phyloP scores from a whole-genome alignment of 2,113 vertebrate species.

The Phalacrocorax carbo region DNA sequence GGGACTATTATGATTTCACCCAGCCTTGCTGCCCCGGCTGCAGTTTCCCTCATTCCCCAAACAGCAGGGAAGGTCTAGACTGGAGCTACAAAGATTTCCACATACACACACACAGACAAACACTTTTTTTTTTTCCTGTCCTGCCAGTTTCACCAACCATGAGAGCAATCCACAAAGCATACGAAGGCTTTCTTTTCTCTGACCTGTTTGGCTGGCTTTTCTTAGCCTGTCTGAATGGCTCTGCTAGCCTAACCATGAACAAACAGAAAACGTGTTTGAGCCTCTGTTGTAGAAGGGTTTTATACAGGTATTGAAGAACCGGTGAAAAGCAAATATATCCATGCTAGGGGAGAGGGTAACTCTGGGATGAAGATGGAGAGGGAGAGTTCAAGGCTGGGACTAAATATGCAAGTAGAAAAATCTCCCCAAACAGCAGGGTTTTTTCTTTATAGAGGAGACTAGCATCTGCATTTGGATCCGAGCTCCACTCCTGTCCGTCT shows the following conservation, averaged over 20 bases:
- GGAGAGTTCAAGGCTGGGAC: background rate
- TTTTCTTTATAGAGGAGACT: background rate
- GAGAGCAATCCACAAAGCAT: slow-evolving; percentile 29
- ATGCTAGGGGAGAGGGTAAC: background rate
- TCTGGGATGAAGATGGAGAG: background rate
- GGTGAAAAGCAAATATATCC: background rate
- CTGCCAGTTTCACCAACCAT: slow-evolving; percentile 39
- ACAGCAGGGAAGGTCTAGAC: slow-evolving; percentile 72
- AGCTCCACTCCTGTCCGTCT: background rate
- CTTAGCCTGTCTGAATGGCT: background rate
- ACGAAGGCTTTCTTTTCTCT: background rate
- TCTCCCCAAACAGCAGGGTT: background rate
- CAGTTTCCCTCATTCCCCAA: slow-evolving; percentile 54
- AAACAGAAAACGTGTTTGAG: rapidly evolving
- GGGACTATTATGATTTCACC: slow-evolving; percentile 59
- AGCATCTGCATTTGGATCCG: background rate
- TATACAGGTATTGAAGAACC: background rate
- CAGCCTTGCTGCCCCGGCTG: slow-evolving; percentile 16
- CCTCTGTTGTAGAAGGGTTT: background rate
- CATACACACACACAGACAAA: slow-evolving; percentile 4
- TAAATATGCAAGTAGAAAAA: background rate
- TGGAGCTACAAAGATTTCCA: slow-evolving; percentile 49
- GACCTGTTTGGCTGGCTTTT: slow-evolving; percentile 42
- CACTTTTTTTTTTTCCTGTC: background rate
- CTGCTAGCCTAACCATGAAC: background rate